Conservation (phyloP, 2,888 invertebrate genomes). For the Philopedon plagiatum region DNA sequence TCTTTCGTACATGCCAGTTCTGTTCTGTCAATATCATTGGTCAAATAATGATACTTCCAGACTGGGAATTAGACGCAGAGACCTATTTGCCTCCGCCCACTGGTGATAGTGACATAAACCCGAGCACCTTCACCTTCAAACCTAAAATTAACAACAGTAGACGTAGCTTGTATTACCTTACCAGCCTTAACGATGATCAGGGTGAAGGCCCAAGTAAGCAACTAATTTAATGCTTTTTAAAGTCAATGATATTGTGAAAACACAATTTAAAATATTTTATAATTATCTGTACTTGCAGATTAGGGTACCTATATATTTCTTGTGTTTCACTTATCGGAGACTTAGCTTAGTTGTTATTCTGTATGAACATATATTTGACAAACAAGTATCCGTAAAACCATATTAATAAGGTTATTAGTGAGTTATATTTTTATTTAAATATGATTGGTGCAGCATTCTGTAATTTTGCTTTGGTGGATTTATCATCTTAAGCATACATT, state of each 20-base stretch:
- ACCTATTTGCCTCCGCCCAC: constrained; percentile 55
- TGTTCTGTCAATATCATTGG: constrained; percentile 12
- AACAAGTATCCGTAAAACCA: too few species aligned
- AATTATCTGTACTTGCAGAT: too few species aligned
- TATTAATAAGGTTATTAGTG: too few species aligned
- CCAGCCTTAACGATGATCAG: constrained; percentile 57
- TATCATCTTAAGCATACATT: too few species aligned
- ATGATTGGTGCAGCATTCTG: too few species aligned
- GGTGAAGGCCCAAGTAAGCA: constrained; percentile 55
- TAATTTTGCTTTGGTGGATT: too few species aligned
- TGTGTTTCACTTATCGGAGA: neutral
- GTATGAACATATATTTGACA: neutral
- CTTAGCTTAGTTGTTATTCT: neutral
- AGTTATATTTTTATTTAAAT: too few species aligned
- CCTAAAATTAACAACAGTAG: constrained; percentile 54
- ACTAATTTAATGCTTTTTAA: constrained; percentile 18
- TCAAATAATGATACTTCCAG: constrained; percentile 57
- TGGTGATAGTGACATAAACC: constrained; percentile 54
- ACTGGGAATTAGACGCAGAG: constrained; percentile 68
- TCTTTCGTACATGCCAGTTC: neutral
- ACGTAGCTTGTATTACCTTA: constrained; percentile 61
- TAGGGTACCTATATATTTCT: neutral
- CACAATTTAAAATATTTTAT: neutral
- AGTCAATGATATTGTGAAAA: constrained; percentile 5
- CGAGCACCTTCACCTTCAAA: constrained; percentile 53